A percentile compares a stretch with the other conserved stretches of the same genome.
Evolutionary conservation across 2,113 vertebrate species (phyloP).

Genomic region (Cacatua alba): DNA sequence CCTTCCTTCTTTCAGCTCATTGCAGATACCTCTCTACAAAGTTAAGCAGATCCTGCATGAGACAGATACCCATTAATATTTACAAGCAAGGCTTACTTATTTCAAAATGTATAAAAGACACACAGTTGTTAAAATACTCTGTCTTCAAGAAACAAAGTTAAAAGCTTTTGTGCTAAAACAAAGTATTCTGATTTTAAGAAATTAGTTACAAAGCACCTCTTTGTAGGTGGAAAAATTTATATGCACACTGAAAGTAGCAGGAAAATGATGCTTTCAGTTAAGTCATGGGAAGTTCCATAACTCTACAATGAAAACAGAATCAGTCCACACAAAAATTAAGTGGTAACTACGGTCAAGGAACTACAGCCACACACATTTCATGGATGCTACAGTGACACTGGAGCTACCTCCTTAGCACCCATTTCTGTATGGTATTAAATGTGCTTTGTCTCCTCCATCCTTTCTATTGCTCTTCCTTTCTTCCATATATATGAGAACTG

Average conservation of each 20-base stretch:
- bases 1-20: background rate
- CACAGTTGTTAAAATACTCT: background rate
- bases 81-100: background rate
- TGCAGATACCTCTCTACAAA: background rate
- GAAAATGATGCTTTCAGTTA: background rate
- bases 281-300: background rate
- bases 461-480: background rate
- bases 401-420: background rate
- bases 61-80: background rate
- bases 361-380: background rate
- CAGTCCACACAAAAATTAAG: background rate
- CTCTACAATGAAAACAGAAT: background rate
- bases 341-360: background rate
- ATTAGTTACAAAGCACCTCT: background rate
- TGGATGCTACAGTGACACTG: background rate
- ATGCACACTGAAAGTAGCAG: background rate
- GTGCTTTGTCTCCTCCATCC: background rate
- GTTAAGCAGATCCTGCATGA: background rate
- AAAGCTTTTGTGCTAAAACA: background rate
- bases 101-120: background rate
- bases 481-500: rapidly evolving
- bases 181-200: background rate
- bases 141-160: background rate
- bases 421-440: background rate
- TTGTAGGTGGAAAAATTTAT: background rate